phyloP scores from a whole-genome alignment of 2,888 invertebrate species.

The Lasioglossum zephyrum region DNA sequence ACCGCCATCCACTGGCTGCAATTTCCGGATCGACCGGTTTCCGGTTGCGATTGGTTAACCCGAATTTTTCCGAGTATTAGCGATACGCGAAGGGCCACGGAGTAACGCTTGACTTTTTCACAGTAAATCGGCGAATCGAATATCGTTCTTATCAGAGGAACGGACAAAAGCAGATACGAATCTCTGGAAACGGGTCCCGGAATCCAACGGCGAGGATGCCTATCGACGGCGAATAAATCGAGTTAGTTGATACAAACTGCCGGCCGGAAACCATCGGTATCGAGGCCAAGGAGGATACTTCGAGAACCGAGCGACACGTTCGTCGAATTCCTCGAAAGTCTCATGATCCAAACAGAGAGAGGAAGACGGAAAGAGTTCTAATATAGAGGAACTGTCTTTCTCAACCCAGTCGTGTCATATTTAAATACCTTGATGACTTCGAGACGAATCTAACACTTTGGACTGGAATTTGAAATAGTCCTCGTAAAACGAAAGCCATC shows the following conservation, averaged over 20 bases:
- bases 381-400: background rate
- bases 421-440: background rate
- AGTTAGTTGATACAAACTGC: conserved; percentile 43
- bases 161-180: conserved; percentile 33
- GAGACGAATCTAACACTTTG: background rate
- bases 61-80: background rate
- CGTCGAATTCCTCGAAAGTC: conserved; percentile 8
- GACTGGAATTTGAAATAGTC: background rate
- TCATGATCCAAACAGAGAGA: background rate
- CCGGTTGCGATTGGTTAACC: background rate
- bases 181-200: conserved; percentile 38
- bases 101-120: background rate
- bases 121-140: conserved; percentile 37
- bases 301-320: conserved; percentile 2
- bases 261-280: conserved; percentile 5
- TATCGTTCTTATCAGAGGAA: conserved; percentile 57
- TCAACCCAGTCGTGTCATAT: background rate
- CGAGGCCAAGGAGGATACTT: background rate
- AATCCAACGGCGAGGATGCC: conserved; percentile 32
- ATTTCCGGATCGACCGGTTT: background rate
- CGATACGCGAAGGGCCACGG: background rate
- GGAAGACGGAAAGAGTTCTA: background rate
- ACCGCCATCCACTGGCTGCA: background rate
- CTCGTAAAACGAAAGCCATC: background rate
- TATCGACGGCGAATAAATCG: conserved; percentile 45